Conservation (phyloP, 2,888 invertebrate species). For the Oegoconia quadripuncta region DNA sequence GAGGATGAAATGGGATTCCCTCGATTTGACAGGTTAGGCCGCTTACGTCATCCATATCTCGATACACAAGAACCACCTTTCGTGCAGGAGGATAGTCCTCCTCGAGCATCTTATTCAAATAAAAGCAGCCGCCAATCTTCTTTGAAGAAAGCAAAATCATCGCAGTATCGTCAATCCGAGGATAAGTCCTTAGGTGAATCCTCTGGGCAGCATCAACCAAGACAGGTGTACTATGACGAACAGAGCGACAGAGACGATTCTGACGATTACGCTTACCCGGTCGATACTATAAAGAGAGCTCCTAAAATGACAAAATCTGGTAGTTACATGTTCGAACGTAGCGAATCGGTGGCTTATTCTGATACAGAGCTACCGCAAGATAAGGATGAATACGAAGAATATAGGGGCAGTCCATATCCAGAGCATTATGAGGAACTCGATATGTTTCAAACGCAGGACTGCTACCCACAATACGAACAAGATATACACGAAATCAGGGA, state of each 20-base stretch:
- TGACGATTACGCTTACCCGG: conserved; percentile 72
- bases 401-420: conserved; percentile 69
- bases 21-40: conserved; percentile 79
- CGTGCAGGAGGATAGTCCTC: conserved; percentile 70
- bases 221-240: conserved; percentile 58
- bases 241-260: conserved; percentile 71
- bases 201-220: conserved; percentile 53
- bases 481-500: conserved; percentile 41
- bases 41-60: conserved; percentile 73
- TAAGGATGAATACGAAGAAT: conserved; percentile 67
- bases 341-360: conserved; percentile 66
- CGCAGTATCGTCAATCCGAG: conserved; percentile 52
- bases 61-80: conserved; percentile 70
- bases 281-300: conserved; percentile 73
- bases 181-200: conserved; percentile 57
- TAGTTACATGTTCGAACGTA: conserved; percentile 62
- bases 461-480: conserved; percentile 69
- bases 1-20: conserved; percentile 84
- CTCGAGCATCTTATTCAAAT: conserved; percentile 66
- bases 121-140: conserved; percentile 73
- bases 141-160: conserved; percentile 61
- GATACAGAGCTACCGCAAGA: conserved; percentile 64
- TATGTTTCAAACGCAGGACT: conserved; percentile 71
- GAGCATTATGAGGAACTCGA: conserved; percentile 65
- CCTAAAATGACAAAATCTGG: conserved; percentile 66